Evolutionary conservation across 2,888 invertebrate genomes (phyloP).

Genomic region (Diploptera punctata): DNA sequence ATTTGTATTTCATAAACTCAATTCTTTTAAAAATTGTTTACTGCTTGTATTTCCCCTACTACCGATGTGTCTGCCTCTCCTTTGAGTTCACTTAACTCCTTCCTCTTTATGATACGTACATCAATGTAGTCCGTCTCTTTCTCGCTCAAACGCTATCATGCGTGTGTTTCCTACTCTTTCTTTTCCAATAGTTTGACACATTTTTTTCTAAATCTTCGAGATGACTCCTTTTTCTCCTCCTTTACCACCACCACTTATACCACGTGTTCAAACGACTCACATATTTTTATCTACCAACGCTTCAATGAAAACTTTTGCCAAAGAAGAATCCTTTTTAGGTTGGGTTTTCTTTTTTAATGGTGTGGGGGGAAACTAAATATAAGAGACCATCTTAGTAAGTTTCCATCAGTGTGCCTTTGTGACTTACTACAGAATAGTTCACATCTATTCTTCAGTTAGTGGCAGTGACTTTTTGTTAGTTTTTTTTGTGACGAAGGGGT

Average conservation of each 20-base stretch:
- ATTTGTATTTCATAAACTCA: not conserved
- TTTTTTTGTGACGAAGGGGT: not conserved
- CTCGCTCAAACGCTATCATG: not conserved
- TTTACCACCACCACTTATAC: not conserved
- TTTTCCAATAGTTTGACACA: slow-evolving; percentile 26
- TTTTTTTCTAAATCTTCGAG: slow-evolving; percentile 9
- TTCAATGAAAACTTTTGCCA: slow-evolving; percentile 33
- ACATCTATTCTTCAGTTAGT: not conserved
- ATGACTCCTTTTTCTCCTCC: not conserved
- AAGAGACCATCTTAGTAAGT: not conserved
- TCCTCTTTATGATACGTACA: too few relatives aligned
- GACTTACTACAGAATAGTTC: too few relatives aligned
- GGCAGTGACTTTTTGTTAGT: not conserved
- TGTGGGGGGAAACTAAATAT: slow-evolving; percentile 22
- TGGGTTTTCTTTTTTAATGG: slow-evolving; percentile 8
- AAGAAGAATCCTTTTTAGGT: not conserved
- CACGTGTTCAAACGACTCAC: too few relatives aligned
- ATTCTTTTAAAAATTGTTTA: not conserved
- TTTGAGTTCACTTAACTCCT: not conserved
- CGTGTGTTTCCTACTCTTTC: not conserved
- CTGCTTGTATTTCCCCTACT: not conserved
- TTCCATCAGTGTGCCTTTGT: slow-evolving; percentile 2
- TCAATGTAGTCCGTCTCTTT: not conserved
- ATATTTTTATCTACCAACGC: not conserved
- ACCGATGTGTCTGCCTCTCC: not conserved